Evolutionary conservation across 2,797 vertebrate species (phyloP).

Genomic region (Synanceia verrucosa): DNA sequence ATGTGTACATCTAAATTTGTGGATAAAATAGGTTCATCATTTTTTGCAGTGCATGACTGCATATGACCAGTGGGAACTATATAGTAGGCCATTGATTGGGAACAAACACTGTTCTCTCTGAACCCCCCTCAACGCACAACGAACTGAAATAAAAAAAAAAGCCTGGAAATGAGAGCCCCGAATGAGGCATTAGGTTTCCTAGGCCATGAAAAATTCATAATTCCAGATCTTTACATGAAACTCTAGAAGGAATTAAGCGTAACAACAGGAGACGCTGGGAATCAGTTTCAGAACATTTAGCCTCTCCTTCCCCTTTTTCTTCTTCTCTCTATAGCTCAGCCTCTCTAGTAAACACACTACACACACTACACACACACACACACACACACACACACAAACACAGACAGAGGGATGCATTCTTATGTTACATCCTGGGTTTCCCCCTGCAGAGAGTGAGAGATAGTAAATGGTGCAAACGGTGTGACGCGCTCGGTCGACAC

Average conservation of each 20-base stretch:
- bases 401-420: constrained; percentile 39
- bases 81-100: constrained; percentile 63
- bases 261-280: constrained; percentile 66
- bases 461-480: constrained; percentile 47
- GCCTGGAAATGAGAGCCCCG: constrained; percentile 70
- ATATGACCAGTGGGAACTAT: constrained; percentile 47
- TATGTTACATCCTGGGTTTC: constrained; percentile 57
- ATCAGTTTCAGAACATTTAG: constrained; percentile 66
- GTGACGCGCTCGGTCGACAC: constrained; percentile 52
- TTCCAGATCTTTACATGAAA: constrained; percentile 78
- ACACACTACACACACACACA: not conserved
- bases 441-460: constrained; percentile 50
- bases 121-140: constrained; percentile 26
- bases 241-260: constrained; percentile 74
- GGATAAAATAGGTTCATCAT: constrained; percentile 6
- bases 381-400: not conserved
- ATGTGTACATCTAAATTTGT: not conserved
- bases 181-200: constrained; percentile 72
- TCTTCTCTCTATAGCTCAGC: constrained; percentile 19
- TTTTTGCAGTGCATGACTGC: constrained; percentile 36
- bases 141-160: constrained; percentile 67
- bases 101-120: constrained; percentile 56
- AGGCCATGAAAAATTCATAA: constrained; percentile 80
- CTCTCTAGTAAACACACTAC: constrained; percentile 37
- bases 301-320: constrained; percentile 34